Evolutionary conservation across 30 jellyfish, hydroid and myxozoan genomes (phyloP).

Genomic region (Phacellophora camtschatica): DNA sequence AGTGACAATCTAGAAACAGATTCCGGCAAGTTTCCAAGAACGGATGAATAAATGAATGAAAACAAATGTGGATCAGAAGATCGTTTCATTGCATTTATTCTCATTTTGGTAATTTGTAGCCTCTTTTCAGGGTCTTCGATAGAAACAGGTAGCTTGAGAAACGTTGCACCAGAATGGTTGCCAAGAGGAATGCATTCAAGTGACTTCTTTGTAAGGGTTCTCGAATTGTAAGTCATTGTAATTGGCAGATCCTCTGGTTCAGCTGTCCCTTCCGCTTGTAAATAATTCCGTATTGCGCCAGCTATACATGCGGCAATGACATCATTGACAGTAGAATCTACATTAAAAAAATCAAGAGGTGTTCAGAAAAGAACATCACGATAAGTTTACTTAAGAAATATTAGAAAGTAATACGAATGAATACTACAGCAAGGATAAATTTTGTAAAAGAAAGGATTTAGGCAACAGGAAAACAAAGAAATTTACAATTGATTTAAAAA

Average conservation of each 20-base stretch:
- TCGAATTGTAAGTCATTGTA: slow-evolving; percentile 94
- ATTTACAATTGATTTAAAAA: no score
- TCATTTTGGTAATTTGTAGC: slow-evolving; percentile 61
- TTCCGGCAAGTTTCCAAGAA: slow-evolving; percentile 86
- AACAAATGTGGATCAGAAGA: slow-evolving; percentile 94
- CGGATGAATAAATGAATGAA: slow-evolving; percentile 77
- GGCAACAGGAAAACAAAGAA: no score
- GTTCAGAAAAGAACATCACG: no score
- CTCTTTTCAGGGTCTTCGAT: slow-evolving; percentile 82
- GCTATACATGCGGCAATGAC: slow-evolving; percentile 92
- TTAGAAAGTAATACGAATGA: no score
- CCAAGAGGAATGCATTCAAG: slow-evolving; percentile 87
- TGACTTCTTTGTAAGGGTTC: slow-evolving; percentile 61
- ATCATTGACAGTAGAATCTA: slow-evolving; percentile 93
- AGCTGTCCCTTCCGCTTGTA: slow-evolving; percentile 43
- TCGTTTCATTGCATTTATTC: slow-evolving; percentile 66
- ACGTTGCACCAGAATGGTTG: slow-evolving; percentile 95
- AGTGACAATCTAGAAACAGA: slow-evolving; percentile 73
- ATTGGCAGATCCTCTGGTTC: slow-evolving; percentile 92
- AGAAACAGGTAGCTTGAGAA: slow-evolving; percentile 88
- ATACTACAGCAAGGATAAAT: no score
- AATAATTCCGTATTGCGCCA: slow-evolving; percentile 86
- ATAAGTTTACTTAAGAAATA: no score
- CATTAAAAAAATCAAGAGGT: background rate
- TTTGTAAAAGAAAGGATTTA: no score